Evolutionary conservation across 1,140 invertebrate species (phyloP).

Genomic region (Pseudomyrmex cubaensis): DNA sequence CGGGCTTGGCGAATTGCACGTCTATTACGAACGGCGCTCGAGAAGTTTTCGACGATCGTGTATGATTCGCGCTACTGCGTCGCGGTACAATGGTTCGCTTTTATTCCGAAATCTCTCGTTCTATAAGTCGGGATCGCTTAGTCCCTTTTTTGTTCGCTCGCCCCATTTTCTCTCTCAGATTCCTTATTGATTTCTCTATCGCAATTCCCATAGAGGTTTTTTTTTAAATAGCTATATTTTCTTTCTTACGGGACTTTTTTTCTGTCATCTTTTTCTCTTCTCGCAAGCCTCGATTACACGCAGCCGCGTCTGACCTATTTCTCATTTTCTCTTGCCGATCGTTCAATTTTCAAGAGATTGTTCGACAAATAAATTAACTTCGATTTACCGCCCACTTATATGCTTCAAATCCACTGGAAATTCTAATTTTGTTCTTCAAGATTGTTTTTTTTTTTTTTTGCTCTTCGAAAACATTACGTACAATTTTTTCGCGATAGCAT

Average conservation of each 20-base stretch:
- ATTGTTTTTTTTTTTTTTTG: too few species aligned
- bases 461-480: too few species aligned
- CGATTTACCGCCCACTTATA: conserved; percentile 5
- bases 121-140: conserved; percentile 16
- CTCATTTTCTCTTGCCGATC: neutral
- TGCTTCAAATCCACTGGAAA: neutral
- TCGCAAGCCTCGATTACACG: neutral
- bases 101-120: conserved; percentile 48
- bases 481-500: too few species aligned
- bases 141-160: conserved; percentile 32
- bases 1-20: conserved; percentile 33
- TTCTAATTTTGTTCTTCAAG: too few species aligned
- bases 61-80: conserved; percentile 51
- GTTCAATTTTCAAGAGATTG: neutral
- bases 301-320: conserved; percentile 19
- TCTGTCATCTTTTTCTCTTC: conserved; percentile 3
- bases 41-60: conserved; percentile 26
- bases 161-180: conserved; percentile 38
- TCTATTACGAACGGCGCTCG: conserved; percentile 25
- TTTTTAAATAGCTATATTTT: conserved; percentile 29
- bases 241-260: conserved; percentile 3
- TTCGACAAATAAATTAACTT: conserved; percentile 11
- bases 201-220: conserved; percentile 38
- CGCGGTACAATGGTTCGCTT: conserved; percentile 40
- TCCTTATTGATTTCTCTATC: conserved; percentile 53